phyloP scores from a whole-genome alignment of 2,113 vertebrate genomes.

The Rostratula benghalensis region DNA sequence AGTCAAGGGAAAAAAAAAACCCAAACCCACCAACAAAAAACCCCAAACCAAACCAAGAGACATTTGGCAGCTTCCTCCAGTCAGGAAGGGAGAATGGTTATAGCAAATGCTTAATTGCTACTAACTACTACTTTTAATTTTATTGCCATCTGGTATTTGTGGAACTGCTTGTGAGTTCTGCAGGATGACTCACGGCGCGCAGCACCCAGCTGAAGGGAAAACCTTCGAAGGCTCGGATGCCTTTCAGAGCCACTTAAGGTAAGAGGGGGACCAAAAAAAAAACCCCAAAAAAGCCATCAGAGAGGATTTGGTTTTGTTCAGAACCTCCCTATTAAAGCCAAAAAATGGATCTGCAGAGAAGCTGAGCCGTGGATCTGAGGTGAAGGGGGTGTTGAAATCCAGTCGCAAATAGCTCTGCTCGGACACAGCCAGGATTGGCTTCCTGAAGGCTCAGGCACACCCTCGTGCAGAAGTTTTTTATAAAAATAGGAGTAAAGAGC shows the following conservation, averaged over 20 bases:
- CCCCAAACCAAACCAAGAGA: too few relatives aligned
- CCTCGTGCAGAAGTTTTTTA: neutral
- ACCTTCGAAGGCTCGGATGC: neutral
- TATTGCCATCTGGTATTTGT: slow-evolving; percentile 57
- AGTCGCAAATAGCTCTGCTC: neutral
- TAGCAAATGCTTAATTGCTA: slow-evolving; percentile 20
- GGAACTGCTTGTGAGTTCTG: slow-evolving; percentile 1
- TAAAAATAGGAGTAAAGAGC: neutral
- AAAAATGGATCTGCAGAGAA: neutral
- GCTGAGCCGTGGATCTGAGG: fast-evolving
- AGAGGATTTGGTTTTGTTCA: neutral
- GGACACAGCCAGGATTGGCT: neutral
- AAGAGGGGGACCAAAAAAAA: neutral
- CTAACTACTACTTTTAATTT: slow-evolving; percentile 41
- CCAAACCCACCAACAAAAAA: neutral
- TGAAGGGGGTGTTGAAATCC: neutral
- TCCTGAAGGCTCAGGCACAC: neutral
- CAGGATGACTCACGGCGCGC: neutral
- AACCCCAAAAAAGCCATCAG: neutral
- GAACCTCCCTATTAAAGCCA: neutral
- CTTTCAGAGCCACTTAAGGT: neutral
- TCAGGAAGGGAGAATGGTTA: slow-evolving; percentile 16
- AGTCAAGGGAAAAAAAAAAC: neutral
- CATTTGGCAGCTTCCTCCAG: slow-evolving; percentile 2
- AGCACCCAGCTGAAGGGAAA: neutral